phyloP scores from a whole-genome alignment of 35 echinoderm and acorn worm species.

The Stichopus chloronotus region DNA sequence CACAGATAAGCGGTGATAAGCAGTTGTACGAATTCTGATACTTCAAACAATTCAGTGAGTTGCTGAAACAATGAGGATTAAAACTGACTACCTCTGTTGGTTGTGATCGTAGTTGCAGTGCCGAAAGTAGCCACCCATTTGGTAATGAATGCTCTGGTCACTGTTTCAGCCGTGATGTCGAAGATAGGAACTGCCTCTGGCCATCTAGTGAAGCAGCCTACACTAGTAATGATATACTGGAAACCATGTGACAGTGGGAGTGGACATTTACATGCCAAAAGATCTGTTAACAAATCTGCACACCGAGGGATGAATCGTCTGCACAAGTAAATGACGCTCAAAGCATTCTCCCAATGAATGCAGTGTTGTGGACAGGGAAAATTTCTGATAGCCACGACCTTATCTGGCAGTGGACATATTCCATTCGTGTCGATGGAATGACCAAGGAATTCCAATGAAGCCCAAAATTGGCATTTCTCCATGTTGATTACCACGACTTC shows the following conservation, averaged over 20 bases:
- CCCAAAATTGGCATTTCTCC: conserved; percentile 58
- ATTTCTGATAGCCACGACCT: conserved; percentile 54
- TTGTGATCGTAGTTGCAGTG: conserved; percentile 34
- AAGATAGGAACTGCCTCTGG: conserved; percentile 35
- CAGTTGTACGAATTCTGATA: conserved; percentile 54
- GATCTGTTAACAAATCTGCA: conserved; percentile 24
- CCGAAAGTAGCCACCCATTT: background rate
- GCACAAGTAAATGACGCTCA: conserved; percentile 45
- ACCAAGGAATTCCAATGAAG: conserved; percentile 55
- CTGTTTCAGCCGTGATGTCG: conserved; percentile 53
- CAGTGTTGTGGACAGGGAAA: conserved; percentile 15
- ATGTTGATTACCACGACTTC: background rate
- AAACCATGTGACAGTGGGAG: conserved; percentile 68
- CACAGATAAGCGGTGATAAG: conserved; percentile 41
- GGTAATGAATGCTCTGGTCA: conserved; percentile 31
- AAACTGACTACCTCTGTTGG: conserved; percentile 57
- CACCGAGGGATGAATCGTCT: conserved; percentile 54
- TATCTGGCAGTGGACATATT: conserved; percentile 41
- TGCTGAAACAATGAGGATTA: conserved; percentile 8
- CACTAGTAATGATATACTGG: conserved; percentile 31
- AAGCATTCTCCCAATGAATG: conserved; percentile 5
- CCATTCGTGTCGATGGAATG: conserved; percentile 50
- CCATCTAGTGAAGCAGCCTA: conserved; percentile 35
- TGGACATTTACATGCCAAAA: conserved; percentile 21
- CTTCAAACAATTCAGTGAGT: background rate